Percentiles rank a stretch among this genome's conserved stretches.
These are phyloP conservation scores for Dioctria linearis DNA, from an alignment of 2,888 invertebrate species.

Conservation along the genomic window DNA sequence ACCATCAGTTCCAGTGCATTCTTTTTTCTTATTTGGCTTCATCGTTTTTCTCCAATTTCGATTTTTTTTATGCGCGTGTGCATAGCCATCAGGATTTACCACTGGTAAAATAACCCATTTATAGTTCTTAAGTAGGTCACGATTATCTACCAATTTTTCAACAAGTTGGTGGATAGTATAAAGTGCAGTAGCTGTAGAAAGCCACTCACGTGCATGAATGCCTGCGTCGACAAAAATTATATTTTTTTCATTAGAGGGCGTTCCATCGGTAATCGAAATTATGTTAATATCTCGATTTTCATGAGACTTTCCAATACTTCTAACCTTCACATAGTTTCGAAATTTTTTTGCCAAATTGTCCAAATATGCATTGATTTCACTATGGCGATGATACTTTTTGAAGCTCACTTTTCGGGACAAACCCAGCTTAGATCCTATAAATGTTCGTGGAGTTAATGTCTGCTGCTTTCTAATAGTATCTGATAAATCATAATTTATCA, in stretches of 20 bases:
- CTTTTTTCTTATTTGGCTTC: conserved; percentile 67
- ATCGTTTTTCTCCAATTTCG: conserved; percentile 81
- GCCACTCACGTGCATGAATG: conserved; percentile 81
- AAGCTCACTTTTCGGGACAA: neutral
- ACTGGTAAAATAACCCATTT: conserved; percentile 79
- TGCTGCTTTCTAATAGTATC: neutral
- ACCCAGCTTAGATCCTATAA: too few species aligned
- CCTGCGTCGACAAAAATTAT: conserved; percentile 74
- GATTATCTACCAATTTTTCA: conserved; percentile 70
- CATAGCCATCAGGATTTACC: conserved; percentile 82
- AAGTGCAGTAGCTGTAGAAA: conserved; percentile 75
- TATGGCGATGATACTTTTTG: conserved; percentile 55
- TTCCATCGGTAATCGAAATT: conserved; percentile 74
- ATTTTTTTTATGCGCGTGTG: conserved; percentile 71
- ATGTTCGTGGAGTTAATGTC: neutral
- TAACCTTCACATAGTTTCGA: conserved; percentile 73
- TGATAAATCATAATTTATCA: neutral
- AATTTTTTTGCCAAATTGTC: conserved; percentile 71
- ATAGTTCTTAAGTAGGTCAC: conserved; percentile 73
- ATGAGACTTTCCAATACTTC: conserved; percentile 75
- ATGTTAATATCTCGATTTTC: conserved; percentile 73
- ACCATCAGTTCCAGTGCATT: conserved; percentile 80
- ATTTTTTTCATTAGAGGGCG: conserved; percentile 71
- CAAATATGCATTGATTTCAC: conserved; percentile 73
- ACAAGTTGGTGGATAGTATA: conserved; percentile 76